Conservation (phyloP, 2,113 vertebrate species). For the Pachyramphus minor region DNA sequence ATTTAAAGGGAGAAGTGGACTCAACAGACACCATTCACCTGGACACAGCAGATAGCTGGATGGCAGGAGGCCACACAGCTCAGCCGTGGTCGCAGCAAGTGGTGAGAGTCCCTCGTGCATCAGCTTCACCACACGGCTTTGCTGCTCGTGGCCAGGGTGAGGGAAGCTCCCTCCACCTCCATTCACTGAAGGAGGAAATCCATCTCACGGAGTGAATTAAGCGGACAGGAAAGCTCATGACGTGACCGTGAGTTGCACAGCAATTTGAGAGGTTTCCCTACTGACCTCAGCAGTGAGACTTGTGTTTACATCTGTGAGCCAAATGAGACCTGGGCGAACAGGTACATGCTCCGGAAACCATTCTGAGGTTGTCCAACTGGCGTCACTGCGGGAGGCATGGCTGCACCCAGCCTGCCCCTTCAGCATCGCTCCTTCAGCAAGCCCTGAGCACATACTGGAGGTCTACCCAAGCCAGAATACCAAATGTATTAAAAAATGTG, state of each 20-base stretch:
- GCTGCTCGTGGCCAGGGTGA: background rate
- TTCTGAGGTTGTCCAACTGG: background rate
- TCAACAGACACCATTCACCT: background rate
- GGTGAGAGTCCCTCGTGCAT: accelerated
- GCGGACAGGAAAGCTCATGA: background rate
- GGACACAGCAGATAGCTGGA: background rate
- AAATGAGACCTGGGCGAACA: background rate
- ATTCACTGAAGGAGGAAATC: background rate
- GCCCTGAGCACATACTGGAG: background rate
- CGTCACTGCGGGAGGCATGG: accelerated
- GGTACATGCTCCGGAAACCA: background rate
- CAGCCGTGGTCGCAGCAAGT: accelerated
- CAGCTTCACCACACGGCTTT: too few species aligned
- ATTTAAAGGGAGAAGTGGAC: background rate
- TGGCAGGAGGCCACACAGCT: background rate
- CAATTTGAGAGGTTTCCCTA: background rate
- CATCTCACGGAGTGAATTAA: background rate
- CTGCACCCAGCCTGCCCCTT: background rate
- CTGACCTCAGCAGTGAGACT: background rate
- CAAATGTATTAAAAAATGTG: background rate
- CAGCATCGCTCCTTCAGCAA: background rate
- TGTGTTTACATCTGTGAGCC: background rate
- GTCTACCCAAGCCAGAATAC: background rate
- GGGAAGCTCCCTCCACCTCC: background rate
- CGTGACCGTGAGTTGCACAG: background rate